Evolutionary conservation across 1,140 invertebrate species (phyloP).

Genomic region (Zaprionus inermis): DNA sequence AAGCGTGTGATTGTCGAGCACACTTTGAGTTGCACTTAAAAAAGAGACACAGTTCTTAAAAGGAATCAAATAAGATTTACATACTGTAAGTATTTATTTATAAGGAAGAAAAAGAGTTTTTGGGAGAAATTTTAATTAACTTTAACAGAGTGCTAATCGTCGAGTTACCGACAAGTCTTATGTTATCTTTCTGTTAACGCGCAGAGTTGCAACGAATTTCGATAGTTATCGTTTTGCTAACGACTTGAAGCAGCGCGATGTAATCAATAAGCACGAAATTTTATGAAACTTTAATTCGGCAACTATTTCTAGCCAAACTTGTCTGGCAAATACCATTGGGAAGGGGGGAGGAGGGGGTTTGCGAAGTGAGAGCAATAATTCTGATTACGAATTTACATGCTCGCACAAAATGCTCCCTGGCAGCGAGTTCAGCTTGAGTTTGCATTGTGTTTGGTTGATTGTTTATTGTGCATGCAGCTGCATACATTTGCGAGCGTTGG

Average conservation of each 20-base stretch:
- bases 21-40: conserved; percentile 9
- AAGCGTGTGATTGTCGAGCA: conserved; percentile 1
- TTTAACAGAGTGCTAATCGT: too few relatives aligned
- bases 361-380: background rate
- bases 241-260: background rate
- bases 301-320: background rate
- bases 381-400: conserved; percentile 1
- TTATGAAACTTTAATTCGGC: background rate
- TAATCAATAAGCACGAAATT: background rate
- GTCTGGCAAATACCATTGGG: background rate
- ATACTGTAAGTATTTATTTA: background rate
- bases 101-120: too few relatives aligned
- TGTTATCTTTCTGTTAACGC: too few relatives aligned
- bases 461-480: conserved; percentile 56
- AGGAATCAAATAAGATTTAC: background rate
- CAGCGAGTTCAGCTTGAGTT: conserved; percentile 2
- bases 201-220: background rate
- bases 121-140: too few relatives aligned
- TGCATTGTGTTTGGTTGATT: conserved; percentile 52
- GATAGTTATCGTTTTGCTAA: background rate
- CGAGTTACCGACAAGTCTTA: too few relatives aligned
- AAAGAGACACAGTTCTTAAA: conserved; percentile 4
- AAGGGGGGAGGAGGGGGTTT: background rate
- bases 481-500: conserved; percentile 42
- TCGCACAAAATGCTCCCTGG: background rate